Conservation (phyloP, 2,113 vertebrate genomes). For the Mohoua ochrocephala region DNA sequence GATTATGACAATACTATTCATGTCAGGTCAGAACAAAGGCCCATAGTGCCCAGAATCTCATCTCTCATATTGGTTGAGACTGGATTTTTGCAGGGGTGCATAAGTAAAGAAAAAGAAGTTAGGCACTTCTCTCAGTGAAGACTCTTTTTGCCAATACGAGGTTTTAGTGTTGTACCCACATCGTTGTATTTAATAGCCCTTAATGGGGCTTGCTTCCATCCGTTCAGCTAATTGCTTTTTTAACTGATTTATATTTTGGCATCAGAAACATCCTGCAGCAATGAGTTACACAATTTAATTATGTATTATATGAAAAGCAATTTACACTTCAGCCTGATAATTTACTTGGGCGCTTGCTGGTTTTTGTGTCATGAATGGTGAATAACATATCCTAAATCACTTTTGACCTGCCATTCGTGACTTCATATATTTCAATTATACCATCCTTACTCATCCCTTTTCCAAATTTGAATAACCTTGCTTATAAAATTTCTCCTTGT, state of each 20-base stretch:
- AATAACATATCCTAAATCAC: constrained; percentile 3
- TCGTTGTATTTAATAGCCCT: background rate
- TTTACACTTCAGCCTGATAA: background rate
- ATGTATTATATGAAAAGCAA: constrained; percentile 26
- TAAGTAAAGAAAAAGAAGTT: background rate
- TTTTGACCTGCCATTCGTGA: background rate
- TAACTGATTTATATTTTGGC: constrained; percentile 35
- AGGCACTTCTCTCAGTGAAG: background rate
- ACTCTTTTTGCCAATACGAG: background rate
- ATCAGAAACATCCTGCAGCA: constrained; percentile 28
- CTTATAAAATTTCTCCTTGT: background rate
- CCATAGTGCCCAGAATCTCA: background rate
- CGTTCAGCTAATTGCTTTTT: background rate
- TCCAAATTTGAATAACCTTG: background rate
- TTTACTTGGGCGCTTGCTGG: background rate
- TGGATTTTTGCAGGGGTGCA: background rate
- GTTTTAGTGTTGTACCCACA: background rate
- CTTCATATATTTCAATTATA: constrained; percentile 16
- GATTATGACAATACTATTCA: background rate
- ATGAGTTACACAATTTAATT: constrained; percentile 39
- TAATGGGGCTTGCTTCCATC: constrained; percentile 15
- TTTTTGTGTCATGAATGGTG: background rate
- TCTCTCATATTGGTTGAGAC: background rate
- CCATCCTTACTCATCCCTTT: background rate
- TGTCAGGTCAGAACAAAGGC: background rate